Evolutionary conservation across 2,113 vertebrate genomes (phyloP).

Genomic region (Gyps fulvus): DNA sequence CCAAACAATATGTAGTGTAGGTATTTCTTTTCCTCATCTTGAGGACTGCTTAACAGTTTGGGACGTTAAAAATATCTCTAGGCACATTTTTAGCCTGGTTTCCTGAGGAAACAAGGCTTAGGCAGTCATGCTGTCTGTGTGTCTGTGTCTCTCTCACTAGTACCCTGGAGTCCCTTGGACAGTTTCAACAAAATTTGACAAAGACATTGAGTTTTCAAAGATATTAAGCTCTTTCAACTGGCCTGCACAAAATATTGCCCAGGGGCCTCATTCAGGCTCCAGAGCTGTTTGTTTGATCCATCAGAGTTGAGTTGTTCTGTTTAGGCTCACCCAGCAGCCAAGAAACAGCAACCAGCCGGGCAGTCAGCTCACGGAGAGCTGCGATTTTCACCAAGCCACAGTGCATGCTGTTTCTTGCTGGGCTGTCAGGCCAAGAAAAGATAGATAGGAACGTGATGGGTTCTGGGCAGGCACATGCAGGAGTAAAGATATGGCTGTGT

Average conservation of each 20-base stretch:
- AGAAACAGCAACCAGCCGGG: not conserved
- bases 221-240: constrained; percentile 7
- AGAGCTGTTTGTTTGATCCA: not conserved
- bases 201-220: not conserved
- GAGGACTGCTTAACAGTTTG: not conserved
- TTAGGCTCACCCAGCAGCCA: constrained; percentile 1
- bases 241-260: not conserved
- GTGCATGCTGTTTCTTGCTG: not conserved
- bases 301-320: not conserved
- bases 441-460: not conserved
- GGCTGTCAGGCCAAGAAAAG: not conserved
- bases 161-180: not conserved
- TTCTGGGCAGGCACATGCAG: not conserved
- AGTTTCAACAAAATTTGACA: not conserved
- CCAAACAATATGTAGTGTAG: not conserved
- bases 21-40: not conserved
- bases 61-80: not conserved
- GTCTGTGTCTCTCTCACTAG: not conserved
- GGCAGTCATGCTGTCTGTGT: not conserved
- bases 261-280: not conserved
- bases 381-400: not conserved
- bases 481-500: not conserved
- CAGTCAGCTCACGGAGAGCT: not conserved
- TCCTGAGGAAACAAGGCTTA: constrained; percentile 40
- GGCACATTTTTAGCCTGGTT: constrained; percentile 2